These are phyloP conservation scores for Nothocercus nigrocapillus DNA, from an alignment of 2,113 vertebrate genomes.

Conservation along the genomic window DNA sequence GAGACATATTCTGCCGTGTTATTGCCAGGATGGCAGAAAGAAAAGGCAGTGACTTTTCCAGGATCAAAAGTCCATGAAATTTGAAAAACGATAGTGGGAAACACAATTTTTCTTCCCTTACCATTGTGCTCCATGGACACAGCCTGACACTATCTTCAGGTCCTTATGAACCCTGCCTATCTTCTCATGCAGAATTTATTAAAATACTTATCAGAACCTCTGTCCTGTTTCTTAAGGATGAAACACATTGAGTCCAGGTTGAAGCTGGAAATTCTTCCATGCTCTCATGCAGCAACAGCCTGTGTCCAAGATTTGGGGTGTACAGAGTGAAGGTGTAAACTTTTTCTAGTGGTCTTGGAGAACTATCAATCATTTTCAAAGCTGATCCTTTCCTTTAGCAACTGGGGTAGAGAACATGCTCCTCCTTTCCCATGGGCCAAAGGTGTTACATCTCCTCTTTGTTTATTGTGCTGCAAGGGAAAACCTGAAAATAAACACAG, in stretches of 20 bases:
- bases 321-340: neutral
- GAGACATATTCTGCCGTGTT: rapidly evolving
- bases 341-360: neutral
- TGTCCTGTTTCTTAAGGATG: neutral
- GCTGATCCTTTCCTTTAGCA: neutral
- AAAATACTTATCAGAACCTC: neutral
- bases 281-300: neutral
- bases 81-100: neutral
- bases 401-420: neutral
- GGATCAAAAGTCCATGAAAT: neutral
- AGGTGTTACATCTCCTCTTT: neutral
- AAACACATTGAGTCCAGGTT: neutral
- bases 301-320: neutral
- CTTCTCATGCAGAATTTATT: neutral
- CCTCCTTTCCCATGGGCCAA: neutral
- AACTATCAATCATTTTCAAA: neutral
- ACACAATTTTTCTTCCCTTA: no score
- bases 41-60: neutral
- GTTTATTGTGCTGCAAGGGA: neutral
- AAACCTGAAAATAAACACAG: neutral
- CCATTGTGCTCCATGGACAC: rapidly evolving
- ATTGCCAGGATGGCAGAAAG: neutral
- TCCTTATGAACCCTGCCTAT: neutral
- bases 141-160: neutral
- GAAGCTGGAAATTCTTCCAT: neutral